Evolutionary conservation across 2,797 vertebrate genomes (phyloP).

Genomic region (Varecia variegata): DNA sequence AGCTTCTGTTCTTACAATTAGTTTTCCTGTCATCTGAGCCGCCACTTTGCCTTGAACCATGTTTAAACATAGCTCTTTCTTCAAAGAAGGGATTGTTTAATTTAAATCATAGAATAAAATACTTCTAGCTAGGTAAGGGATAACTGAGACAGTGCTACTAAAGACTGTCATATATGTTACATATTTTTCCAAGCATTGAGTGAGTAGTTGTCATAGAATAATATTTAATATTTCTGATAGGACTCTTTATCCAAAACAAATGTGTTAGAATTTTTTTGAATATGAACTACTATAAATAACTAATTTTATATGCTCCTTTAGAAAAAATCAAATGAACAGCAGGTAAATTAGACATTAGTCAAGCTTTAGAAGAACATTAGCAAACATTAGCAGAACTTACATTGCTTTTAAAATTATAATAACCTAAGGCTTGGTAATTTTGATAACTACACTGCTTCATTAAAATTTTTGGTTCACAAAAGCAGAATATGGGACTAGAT

Average conservation of each 20-base stretch:
- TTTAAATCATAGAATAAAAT: not conserved
- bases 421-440: not conserved
- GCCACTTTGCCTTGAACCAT: not conserved
- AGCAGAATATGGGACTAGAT: not conserved
- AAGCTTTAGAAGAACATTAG: not conserved
- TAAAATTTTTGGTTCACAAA: not conserved
- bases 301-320: not conserved
- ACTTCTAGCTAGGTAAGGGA: not conserved
- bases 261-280: conserved; percentile 3
- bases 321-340: not conserved
- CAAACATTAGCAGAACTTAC: not conserved
- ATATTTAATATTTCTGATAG: not conserved
- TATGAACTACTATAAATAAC: not conserved
- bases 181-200: not conserved
- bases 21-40: not conserved
- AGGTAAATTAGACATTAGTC: not conserved
- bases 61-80: not conserved
- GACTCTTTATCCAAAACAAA: not conserved
- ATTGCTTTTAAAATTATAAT: not conserved
- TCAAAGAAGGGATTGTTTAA: not conserved
- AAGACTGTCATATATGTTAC: not conserved
- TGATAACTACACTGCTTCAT: not conserved
- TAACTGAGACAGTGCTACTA: not conserved
- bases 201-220: not conserved
- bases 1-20: not conserved